These are phyloP conservation scores for Cheracebus regulus DNA, from an alignment of 2,797 vertebrate species.

Conservation along the genomic window DNA sequence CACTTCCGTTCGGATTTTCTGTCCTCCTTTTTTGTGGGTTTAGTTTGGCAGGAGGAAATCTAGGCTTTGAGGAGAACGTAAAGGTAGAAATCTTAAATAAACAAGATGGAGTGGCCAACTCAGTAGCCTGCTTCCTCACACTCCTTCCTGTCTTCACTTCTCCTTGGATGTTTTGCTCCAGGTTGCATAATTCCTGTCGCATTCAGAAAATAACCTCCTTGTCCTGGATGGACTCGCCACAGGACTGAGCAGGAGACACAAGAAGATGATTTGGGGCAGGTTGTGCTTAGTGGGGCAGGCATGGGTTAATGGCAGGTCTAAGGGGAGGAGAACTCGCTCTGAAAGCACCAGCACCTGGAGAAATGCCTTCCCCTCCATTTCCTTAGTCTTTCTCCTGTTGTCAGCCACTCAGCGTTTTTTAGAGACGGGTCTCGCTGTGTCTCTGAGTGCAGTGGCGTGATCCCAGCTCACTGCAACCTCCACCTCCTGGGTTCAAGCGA, in stretches of 20 bases:
- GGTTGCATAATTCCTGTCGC: background rate
- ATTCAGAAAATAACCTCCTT: background rate
- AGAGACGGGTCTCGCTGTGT: too few relatives aligned
- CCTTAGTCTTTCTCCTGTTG: background rate
- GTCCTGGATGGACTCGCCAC: background rate
- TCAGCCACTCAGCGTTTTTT: background rate
- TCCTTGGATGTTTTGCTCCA: background rate
- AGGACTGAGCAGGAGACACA: background rate
- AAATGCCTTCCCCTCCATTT: background rate
- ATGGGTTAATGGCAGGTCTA: background rate
- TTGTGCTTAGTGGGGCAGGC: background rate
- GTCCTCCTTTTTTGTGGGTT: background rate
- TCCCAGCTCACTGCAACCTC: too few relatives aligned
- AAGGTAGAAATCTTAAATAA: background rate
- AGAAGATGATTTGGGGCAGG: background rate
- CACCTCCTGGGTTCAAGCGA: too few relatives aligned
- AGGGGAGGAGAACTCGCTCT: background rate
- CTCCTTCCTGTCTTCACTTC: background rate
- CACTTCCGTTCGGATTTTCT: background rate
- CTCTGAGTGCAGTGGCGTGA: too few relatives aligned
- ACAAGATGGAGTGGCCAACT: background rate
- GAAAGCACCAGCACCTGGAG: background rate
- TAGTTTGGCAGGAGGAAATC: slow-evolving; percentile 9
- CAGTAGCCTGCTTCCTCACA: background rate
- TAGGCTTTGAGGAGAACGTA: background rate